A percentile compares a stretch with the other conserved stretches of the same genome.
Evolutionary conservation across 2,888 invertebrate genomes (phyloP).

Genomic region (Sminthurinus aureus): DNA sequence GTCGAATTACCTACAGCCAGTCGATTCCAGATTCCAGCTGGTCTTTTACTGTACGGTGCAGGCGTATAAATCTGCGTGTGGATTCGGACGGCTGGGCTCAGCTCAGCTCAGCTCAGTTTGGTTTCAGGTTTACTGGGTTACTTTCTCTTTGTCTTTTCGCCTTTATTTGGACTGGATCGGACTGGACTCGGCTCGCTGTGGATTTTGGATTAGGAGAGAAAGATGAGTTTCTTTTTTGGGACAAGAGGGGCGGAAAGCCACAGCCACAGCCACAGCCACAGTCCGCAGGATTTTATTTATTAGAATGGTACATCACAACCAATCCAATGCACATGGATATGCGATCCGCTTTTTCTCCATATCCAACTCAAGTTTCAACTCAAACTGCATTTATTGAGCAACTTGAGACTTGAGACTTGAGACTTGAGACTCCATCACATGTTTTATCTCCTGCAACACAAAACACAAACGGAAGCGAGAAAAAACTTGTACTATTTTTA

Average conservation of each 20-base stretch:
- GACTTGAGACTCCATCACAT: constrained; percentile 31
- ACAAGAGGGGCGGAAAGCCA: too few species aligned
- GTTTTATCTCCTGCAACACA: constrained; percentile 23
- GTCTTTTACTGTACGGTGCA: too few species aligned
- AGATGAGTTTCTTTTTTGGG: too few species aligned
- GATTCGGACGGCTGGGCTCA: too few species aligned
- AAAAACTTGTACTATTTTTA: not conserved
- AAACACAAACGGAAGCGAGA: not conserved
- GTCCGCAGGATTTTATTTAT: constrained; percentile 39
- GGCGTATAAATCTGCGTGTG: too few species aligned
- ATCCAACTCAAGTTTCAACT: not conserved
- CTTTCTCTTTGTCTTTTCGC: constrained; percentile 15
- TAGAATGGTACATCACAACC: constrained; percentile 25
- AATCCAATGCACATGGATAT: not conserved
- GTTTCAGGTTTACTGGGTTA: constrained; percentile 28
- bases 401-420: too few species aligned
- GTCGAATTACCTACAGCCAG: too few species aligned
- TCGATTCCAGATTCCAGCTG: too few species aligned
- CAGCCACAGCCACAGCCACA: not conserved
- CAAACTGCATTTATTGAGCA: constrained; percentile 31
- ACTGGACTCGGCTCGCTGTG: not conserved
- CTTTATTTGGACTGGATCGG: not conserved
- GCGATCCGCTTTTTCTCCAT: constrained; percentile 19
- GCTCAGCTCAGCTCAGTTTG: too few species aligned
- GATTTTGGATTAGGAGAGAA: too few species aligned